These are phyloP conservation scores for Macrophya annulata DNA, from an alignment of 2,888 invertebrate species.

Conservation along the genomic window DNA sequence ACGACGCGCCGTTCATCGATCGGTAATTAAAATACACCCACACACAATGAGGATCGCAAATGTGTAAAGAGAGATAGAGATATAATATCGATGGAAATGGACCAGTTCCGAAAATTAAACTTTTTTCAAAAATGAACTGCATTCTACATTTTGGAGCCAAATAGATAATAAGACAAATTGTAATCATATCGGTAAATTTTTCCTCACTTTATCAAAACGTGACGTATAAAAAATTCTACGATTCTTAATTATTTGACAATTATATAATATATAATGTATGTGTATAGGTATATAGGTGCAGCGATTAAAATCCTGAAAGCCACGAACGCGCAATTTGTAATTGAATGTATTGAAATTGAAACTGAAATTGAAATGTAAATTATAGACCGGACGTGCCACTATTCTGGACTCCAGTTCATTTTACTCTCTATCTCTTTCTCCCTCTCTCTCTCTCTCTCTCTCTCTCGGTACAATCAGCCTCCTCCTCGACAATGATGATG, in stretches of 20 bases:
- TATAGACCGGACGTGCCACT: constrained; percentile 44
- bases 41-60: constrained; percentile 5
- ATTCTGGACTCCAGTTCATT: background rate
- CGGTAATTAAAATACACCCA: constrained; percentile 48
- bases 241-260: constrained; percentile 11
- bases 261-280: background rate
- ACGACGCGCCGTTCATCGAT: constrained; percentile 36
- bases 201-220: background rate
- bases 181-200: background rate
- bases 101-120: background rate
- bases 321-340: background rate
- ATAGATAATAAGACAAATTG: background rate
- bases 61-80: background rate
- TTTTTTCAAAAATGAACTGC: background rate
- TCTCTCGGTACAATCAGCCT: constrained; percentile 25
- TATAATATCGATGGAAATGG: background rate
- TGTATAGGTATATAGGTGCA: no score
- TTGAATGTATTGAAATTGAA: constrained; percentile 35
- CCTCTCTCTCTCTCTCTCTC: background rate
- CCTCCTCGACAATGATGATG: constrained; percentile 46
- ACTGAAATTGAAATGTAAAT: constrained; percentile 50
- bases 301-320: background rate
- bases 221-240: no score
- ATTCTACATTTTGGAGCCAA: background rate
- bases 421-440: background rate